Evolutionary conservation across 2,113 vertebrate species (phyloP).

Genomic region (Daboia siamensis): DNA sequence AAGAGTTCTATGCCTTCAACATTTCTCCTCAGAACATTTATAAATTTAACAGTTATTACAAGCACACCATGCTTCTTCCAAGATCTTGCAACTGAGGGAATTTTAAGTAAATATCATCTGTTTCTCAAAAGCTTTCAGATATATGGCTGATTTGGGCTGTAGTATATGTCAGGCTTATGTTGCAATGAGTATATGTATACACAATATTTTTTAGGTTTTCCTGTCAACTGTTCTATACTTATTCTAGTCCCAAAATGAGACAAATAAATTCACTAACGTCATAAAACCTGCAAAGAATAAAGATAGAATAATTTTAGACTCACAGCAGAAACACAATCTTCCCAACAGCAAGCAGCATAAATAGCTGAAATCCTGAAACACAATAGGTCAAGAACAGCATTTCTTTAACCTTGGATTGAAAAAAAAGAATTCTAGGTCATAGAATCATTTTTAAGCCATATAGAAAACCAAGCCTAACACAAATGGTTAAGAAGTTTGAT

Average conservation of each 20-base stretch:
- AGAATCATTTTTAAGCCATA: not conserved
- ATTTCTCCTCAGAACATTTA: not conserved
- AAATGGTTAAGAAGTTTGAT: not conserved
- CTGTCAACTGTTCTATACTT: not conserved
- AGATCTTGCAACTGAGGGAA: not conserved
- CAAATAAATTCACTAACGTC: slow-evolving; percentile 18
- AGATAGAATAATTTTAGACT: slow-evolving; percentile 17
- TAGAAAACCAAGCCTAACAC: not conserved
- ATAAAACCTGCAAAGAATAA: slow-evolving; percentile 13
- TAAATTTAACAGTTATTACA: not conserved
- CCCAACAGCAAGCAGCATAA: not conserved
- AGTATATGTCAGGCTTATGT: not conserved
- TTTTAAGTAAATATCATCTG: not conserved
- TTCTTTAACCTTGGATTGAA: slow-evolving; percentile 9
- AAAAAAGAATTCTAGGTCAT: slow-evolving; percentile 1
- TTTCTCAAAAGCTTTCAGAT: not conserved
- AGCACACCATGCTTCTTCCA: not conserved
- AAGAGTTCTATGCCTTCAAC: not conserved
- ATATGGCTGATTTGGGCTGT: not conserved
- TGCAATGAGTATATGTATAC: not conserved
- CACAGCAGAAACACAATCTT: slow-evolving; percentile 6
- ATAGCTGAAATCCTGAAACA: slow-evolving; percentile 24
- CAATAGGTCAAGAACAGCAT: not conserved
- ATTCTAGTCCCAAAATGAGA: slow-evolving; percentile 4
- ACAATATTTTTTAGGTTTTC: not conserved